These are phyloP conservation scores for Amniataba percoides DNA, from an alignment of 2,797 vertebrate genomes.

Conservation along the genomic window DNA sequence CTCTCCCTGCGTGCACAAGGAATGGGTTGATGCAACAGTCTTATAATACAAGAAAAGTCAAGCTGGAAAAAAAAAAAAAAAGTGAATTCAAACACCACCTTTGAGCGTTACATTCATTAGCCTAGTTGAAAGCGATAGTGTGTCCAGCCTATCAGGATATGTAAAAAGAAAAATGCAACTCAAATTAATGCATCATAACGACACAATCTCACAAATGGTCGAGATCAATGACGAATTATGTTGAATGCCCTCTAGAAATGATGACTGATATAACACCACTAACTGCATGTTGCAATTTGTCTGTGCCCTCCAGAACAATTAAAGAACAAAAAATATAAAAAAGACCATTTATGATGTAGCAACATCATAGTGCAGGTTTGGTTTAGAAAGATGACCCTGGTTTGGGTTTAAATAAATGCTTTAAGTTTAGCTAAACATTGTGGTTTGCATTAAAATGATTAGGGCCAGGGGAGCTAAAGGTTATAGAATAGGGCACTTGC, in stretches of 20 bases:
- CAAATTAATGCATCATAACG: neutral
- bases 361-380: neutral
- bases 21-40: constrained; percentile 3
- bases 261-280: neutral
- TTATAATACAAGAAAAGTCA: neutral
- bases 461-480: too few relatives aligned
- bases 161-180: neutral
- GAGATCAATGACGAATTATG: neutral
- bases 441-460: too few relatives aligned
- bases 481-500: neutral
- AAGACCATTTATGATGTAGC: neutral
- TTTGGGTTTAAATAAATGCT: neutral
- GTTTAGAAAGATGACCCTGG: neutral
- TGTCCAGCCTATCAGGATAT: neutral
- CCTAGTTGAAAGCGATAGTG: neutral
- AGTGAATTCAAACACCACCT: too few relatives aligned
- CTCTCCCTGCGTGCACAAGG: neutral
- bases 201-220: neutral
- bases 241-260: neutral
- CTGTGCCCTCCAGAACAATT: neutral
- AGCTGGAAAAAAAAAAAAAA: neutral
- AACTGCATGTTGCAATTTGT: neutral
- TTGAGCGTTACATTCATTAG: too few relatives aligned
- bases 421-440: too few relatives aligned
- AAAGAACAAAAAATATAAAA: constrained; percentile 1